phyloP scores from a whole-genome alignment of 2,113 vertebrate species.

The Rhizomys pruinosus region DNA sequence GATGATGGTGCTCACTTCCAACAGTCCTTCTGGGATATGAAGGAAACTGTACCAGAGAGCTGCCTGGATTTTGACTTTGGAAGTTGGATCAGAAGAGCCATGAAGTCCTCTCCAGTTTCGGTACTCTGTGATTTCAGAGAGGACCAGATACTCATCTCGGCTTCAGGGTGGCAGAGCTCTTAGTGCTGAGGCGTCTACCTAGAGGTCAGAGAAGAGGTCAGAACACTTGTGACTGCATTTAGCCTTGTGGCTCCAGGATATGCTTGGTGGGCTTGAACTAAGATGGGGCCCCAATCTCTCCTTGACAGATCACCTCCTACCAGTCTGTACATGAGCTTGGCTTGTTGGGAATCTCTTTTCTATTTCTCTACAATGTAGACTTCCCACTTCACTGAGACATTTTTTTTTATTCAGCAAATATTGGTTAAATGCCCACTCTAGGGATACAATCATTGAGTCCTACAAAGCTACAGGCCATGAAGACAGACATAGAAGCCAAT shows the following conservation, averaged over 20 bases:
- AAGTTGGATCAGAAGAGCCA: neutral
- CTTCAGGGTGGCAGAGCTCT: neutral
- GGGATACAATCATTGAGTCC: neutral
- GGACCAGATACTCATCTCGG: neutral
- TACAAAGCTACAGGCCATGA: neutral
- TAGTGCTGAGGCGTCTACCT: neutral
- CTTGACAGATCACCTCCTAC: neutral
- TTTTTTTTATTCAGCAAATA: neutral
- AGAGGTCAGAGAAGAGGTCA: neutral
- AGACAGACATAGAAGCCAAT: neutral
- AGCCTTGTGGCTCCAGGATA: neutral
- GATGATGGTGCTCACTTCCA: neutral
- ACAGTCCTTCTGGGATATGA: neutral
- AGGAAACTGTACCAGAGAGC: rapidly evolving
- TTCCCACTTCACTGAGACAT: neutral
- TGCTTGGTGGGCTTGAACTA: neutral
- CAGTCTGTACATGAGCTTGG: neutral
- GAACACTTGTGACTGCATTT: neutral
- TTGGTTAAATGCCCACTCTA: neutral
- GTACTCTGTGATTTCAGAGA: neutral
- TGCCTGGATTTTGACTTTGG: neutral
- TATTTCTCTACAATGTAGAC: neutral
- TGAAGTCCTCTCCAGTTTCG: neutral
- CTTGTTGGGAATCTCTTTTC: neutral
- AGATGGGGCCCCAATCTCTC: neutral